Evolutionary conservation across 1,140 invertebrate genomes (phyloP), one percentile per base, ranked within the genome.

Genomic region (Lysiphlebus fabarum): DNA sequence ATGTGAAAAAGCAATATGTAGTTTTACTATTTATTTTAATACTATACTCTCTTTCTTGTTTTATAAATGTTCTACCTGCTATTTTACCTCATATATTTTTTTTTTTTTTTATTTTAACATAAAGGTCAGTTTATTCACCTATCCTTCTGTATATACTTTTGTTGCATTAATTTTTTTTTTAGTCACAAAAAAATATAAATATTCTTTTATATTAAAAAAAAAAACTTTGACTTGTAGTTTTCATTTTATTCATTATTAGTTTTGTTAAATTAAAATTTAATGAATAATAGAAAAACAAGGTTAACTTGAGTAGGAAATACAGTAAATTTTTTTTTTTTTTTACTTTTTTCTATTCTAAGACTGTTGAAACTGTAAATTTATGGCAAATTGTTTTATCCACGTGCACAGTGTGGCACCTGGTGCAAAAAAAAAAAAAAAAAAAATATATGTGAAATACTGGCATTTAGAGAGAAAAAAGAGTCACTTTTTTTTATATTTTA

Each of bases 371-470:
- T 56, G 64, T 62, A 65, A 75, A 74, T 75, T 75, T 74, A 75
- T 73, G 68, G 70, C 65, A 74, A 74, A 74, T 73, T 73, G 70
- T 74, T 75, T 75, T 71, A 74, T 70, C 66, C 71, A 63, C 64
- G 59, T 61, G 58, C 62, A 58, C 57, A 68, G 63, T 57, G 65
- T 54, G 54, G 65, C 73, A 75, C 71, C 73, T 73, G 73, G 71
- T 75, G 69, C 72, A 65, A 67, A 62, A n/a, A n/a, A n/a, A n/a
- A n/a, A n/a, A n/a, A n/a, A n/a, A n/a, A n/a, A n/a, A n/a, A n/a
- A 70, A 73, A 74, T 74, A 70, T 70, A 68, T 62, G 65, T 65
- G 66, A 62, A 58, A 59, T 62, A 66, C 53, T 64, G 62, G 63
- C 63, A 53, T 62, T 58, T 65, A 62, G 59, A 43, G 53, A 56